Evolutionary conservation across 2,888 invertebrate species (phyloP), one percentile per base, ranked within the genome.

Genomic region (Chrysolina oricalcia): DNA sequence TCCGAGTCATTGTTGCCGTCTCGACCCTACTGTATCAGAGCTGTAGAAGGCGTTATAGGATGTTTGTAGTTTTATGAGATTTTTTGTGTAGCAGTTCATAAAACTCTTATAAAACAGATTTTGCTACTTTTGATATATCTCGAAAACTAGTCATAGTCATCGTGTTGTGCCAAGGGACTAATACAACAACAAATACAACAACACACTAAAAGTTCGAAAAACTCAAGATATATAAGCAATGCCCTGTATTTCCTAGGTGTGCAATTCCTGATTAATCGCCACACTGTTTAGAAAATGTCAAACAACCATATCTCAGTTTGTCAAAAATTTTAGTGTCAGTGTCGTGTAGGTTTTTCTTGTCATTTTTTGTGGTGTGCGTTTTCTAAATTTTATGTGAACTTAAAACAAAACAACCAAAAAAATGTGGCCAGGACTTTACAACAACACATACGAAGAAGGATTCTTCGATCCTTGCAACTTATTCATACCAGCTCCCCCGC

Each of bases 381-480:
- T 75, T 77, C 67, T 77, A 80, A 78, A 78, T 80, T 77, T 69
- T 73, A 78, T 80, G 78, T 78, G 67, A 75, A 76, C 74, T 67
- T 59, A 35, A 69, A 64, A 70, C 74, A 80, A 74, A 73, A 56
- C 40, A 69, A 68, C 56, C 62, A 66, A 72, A 75, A 79, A 62
- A 70, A 80, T 80, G 80, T 80, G 80, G 80, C 78, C 80, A 43
- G 80, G 80, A 75, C 72, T 78, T n/a, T 80, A 78, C 76, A 75
- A 74, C 67, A 74, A 76, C 43, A 64, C 72, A 8, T 77, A 73
- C 70, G 80, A 78, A 35, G 80, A 78, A 53, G 75, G 73, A 48
- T 77, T 77, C 46, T 77, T 77, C 65, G 76, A 80, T 62, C 75
- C 73, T 2, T 72, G 68, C 66, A 77, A 71, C 71, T 72, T 77